Evolutionary conservation across 2,888 invertebrate genomes (phyloP).

Genomic region (Agelastica alni): DNA sequence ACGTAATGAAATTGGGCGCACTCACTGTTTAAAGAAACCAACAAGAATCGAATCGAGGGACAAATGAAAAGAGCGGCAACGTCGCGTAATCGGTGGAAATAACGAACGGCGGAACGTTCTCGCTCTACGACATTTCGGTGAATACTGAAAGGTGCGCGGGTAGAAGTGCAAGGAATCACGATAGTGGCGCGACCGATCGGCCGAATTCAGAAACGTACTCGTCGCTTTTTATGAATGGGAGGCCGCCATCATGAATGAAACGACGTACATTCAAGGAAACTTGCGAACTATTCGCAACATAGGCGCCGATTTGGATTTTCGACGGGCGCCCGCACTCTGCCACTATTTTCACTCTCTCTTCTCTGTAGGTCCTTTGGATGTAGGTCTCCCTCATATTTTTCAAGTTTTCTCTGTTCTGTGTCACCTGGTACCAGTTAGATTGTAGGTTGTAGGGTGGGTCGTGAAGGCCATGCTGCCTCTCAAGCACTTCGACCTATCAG

Average conservation of each 20-base stretch:
- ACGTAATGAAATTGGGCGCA: too few species aligned
- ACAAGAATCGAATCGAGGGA: too few species aligned
- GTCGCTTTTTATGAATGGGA: constrained; percentile 74
- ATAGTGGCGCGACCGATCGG: constrained; percentile 51
- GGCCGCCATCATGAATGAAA: constrained; percentile 75
- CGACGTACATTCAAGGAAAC: constrained; percentile 59
- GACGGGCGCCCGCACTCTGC: neutral
- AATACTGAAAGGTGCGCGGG: constrained; percentile 45
- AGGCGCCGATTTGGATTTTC: constrained; percentile 22
- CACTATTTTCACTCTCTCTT: too few species aligned
- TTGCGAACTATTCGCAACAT: constrained; percentile 45
- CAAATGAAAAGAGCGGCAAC: constrained; percentile 29
- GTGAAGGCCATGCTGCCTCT: too few species aligned
- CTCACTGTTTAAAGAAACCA: too few species aligned
- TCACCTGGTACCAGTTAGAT: too few species aligned
- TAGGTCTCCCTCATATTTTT: too few species aligned
- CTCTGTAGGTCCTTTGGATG: too few species aligned
- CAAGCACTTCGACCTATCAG: too few species aligned
- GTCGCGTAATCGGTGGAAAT: constrained; percentile 25
- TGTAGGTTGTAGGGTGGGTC: too few species aligned
- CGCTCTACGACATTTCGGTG: constrained; percentile 33
- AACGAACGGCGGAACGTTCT: constrained; percentile 31
- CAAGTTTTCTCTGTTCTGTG: too few species aligned
- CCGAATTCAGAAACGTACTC: constrained; percentile 52
- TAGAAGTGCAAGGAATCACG: constrained; percentile 44